Evolutionary conservation across 2,113 vertebrate genomes (phyloP).

Genomic region (Corythornis vintsioides): DNA sequence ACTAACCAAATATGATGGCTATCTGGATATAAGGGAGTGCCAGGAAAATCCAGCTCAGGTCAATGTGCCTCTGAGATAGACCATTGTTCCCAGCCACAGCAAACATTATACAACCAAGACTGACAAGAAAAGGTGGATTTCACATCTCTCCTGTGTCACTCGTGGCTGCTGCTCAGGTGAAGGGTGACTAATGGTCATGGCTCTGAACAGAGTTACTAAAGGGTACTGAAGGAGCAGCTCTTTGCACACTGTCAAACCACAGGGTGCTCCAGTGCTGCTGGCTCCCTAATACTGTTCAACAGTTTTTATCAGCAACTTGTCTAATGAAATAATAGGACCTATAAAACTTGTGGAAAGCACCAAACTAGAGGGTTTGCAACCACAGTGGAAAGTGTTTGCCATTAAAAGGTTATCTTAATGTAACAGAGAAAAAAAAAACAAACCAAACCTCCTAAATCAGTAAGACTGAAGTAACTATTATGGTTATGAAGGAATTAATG

Average conservation of each 20-base stretch:
- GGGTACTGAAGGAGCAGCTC: background rate
- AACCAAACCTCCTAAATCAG: background rate
- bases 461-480: background rate
- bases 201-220: background rate
- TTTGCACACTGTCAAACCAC: background rate
- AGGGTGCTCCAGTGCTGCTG: background rate
- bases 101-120: background rate
- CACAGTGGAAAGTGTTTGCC: background rate
- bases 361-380: background rate
- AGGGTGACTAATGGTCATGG: background rate
- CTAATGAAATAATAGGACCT: background rate
- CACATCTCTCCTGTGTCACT: background rate
- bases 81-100: background rate
- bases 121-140: background rate
- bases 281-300: background rate
- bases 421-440: background rate
- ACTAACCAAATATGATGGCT: background rate
- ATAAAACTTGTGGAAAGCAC: background rate
- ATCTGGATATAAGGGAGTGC: background rate
- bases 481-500: background rate
- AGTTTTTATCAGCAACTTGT: background rate
- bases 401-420: background rate
- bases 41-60: background rate
- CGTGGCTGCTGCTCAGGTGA: background rate
- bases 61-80: background rate